phyloP scores from a whole-genome alignment of 2,797 vertebrate genomes.

The Xenentodon cancila region DNA sequence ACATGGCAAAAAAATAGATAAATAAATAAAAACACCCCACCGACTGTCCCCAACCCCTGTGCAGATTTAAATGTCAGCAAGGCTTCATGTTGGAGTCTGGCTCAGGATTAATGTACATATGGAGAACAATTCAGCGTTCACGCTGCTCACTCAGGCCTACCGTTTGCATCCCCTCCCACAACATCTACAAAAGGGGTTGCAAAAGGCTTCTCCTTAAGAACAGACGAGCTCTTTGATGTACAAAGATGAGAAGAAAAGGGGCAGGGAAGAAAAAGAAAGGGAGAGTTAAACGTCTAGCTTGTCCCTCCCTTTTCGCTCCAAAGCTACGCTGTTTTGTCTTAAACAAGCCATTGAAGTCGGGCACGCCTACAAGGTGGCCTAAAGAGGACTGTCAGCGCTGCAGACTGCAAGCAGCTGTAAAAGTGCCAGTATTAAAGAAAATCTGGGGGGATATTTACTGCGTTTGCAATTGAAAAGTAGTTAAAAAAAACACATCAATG shows the following conservation, averaged over 20 bases:
- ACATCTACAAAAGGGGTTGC: slow-evolving; percentile 37
- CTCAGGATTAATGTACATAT: slow-evolving; percentile 76
- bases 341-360: slow-evolving; percentile 47
- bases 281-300: slow-evolving; percentile 53
- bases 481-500: neutral
- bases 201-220: slow-evolving; percentile 37
- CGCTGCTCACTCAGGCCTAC: slow-evolving; percentile 22
- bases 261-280: slow-evolving; percentile 24
- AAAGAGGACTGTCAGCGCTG: slow-evolving; percentile 34
- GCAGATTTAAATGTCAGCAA: slow-evolving; percentile 68
- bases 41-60: slow-evolving; percentile 34
- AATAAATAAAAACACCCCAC: neutral
- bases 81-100: slow-evolving; percentile 46
- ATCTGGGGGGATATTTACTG: too few relatives aligned
- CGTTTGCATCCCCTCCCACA: slow-evolving; percentile 49
- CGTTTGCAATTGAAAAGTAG: too few relatives aligned
- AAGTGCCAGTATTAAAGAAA: too few relatives aligned
- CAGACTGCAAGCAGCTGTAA: slow-evolving; percentile 12
- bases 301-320: slow-evolving; percentile 31
- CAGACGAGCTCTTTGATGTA: slow-evolving; percentile 57
- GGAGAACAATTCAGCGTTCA: slow-evolving; percentile 66
- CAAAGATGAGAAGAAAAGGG: slow-evolving; percentile 37
- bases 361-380: slow-evolving; percentile 45
- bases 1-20: slow-evolving; percentile 14
- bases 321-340: slow-evolving; percentile 29